Evolutionary conservation across 2,888 invertebrate genomes (phyloP).

Genomic region (Pachliopta kotzebuea): DNA sequence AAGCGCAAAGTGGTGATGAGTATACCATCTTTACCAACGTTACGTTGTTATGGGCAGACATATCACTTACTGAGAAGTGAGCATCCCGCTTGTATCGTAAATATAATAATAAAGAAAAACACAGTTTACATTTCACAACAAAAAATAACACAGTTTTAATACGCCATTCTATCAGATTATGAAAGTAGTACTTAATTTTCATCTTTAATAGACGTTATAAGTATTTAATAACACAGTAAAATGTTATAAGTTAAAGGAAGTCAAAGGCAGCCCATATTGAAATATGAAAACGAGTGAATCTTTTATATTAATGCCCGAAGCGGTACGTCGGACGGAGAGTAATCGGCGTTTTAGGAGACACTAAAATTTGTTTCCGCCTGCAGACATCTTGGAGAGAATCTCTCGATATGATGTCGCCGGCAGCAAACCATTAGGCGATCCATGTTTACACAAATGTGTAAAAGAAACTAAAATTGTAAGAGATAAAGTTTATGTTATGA

Average conservation of each 20-base stretch:
- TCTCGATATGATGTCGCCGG: constrained; percentile 1
- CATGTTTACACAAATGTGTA: neutral
- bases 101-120: too few species aligned
- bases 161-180: too few species aligned
- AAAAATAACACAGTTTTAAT: too few species aligned
- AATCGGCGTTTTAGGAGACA: constrained; percentile 21
- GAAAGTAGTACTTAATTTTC: too few species aligned
- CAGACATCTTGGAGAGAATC: constrained; percentile 6
- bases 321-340: constrained; percentile 14
- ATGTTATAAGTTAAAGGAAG: constrained; percentile 15
- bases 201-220: too few species aligned
- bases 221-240: constrained; percentile 4
- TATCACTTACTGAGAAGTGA: too few species aligned
- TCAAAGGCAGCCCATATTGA: constrained; percentile 9
- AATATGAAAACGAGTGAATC: constrained; percentile 15
- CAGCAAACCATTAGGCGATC: neutral
- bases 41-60: too few species aligned
- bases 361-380: constrained; percentile 8
- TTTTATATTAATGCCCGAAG: constrained; percentile 18
- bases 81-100: too few species aligned
- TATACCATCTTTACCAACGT: too few species aligned
- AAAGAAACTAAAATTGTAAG: neutral
- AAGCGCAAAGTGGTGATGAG: too few species aligned
- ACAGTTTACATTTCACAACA: too few species aligned
- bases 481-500: too few species aligned